Percentiles rank a stretch among this genome's conserved stretches.
phyloP scores from a whole-genome alignment of 2,888 invertebrate species.

The Euzophera pinguis region DNA sequence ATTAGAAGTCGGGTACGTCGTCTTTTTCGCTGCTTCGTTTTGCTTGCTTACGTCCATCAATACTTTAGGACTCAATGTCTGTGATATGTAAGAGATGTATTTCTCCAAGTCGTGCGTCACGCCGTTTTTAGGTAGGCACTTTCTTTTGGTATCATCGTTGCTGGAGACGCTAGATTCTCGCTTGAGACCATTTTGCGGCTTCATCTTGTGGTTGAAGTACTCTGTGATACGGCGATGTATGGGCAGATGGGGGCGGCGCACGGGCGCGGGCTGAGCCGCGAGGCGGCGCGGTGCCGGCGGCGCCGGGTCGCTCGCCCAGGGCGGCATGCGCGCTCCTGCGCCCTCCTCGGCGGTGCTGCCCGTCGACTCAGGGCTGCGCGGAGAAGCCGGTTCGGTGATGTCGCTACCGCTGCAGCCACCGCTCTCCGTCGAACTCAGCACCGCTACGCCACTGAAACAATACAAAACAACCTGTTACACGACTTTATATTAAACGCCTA shows the following conservation, averaged over 20 bases:
- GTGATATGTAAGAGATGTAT: slow-evolving; percentile 72
- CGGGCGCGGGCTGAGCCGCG: slow-evolving; percentile 59
- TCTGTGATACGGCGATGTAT: slow-evolving; percentile 90
- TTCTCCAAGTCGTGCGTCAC: slow-evolving; percentile 71
- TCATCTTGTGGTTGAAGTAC: slow-evolving; percentile 91
- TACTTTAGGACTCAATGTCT: slow-evolving; percentile 71
- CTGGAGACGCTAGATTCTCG: slow-evolving; percentile 51
- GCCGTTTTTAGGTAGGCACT: slow-evolving; percentile 69
- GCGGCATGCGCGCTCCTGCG: slow-evolving; percentile 70
- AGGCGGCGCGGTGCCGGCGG: slow-evolving; percentile 66
- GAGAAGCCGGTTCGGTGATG: slow-evolving; percentile 92
- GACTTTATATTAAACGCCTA: slow-evolving; percentile 1
- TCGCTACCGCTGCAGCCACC: slow-evolving; percentile 86
- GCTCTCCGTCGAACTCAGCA: slow-evolving; percentile 87
- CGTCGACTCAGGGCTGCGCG: slow-evolving; percentile 85
- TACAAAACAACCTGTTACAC: slow-evolving; percentile 25
- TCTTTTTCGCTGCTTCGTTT: slow-evolving; percentile 40
- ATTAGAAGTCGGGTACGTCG: slow-evolving; percentile 31
- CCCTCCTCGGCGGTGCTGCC: slow-evolving; percentile 74
- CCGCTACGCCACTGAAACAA: slow-evolving; percentile 90
- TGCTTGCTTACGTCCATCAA: slow-evolving; percentile 65
- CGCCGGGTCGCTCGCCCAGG: slow-evolving; percentile 74
- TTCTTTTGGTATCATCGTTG: slow-evolving; percentile 62
- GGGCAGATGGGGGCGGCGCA: slow-evolving; percentile 53
- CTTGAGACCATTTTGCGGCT: slow-evolving; percentile 80